Percentiles rank a stretch among this genome's conserved stretches.
These are phyloP conservation scores for Thalassoma bifasciatum DNA, from an alignment of 2,113 vertebrate genomes.

Conservation along the genomic window DNA sequence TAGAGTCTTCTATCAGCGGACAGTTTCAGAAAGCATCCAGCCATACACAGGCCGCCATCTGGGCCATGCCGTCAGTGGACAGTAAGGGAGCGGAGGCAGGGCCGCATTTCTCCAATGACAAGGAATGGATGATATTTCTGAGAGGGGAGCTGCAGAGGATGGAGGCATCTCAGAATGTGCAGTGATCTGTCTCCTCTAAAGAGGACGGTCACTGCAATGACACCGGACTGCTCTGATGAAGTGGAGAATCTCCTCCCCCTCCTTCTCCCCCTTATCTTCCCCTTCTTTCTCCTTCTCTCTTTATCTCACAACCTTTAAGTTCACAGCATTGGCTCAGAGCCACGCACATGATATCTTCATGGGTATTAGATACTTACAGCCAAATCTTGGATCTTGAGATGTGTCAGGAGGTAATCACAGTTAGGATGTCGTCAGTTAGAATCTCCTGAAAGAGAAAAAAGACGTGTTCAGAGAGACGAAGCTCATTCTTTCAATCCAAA, in stretches of 20 bases:
- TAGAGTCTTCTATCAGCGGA: slow-evolving; percentile 42
- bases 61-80: slow-evolving; percentile 49
- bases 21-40: slow-evolving; percentile 49
- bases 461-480: background rate
- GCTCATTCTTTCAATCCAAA: background rate
- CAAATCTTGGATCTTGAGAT: slow-evolving; percentile 62
- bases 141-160: slow-evolving; percentile 56
- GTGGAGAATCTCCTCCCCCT: slow-evolving; percentile 30
- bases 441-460: slow-evolving; percentile 69
- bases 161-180: slow-evolving; percentile 57
- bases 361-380: slow-evolving; percentile 68
- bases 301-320: slow-evolving; percentile 21
- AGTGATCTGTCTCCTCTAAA: slow-evolving; percentile 66
- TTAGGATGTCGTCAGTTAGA: slow-evolving; percentile 54
- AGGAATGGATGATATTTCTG: slow-evolving; percentile 51
- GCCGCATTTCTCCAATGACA: slow-evolving; percentile 36
- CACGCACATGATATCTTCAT: slow-evolving; percentile 6
- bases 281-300: slow-evolving; percentile 9
- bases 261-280: background rate
- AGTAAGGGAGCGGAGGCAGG: slow-evolving; percentile 30
- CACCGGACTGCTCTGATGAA: slow-evolving; percentile 43
- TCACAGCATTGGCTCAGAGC: slow-evolving; percentile 15
- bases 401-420: slow-evolving; percentile 64
- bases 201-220: slow-evolving; percentile 60
- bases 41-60: slow-evolving; percentile 35